phyloP scores from a whole-genome alignment of 2,888 invertebrate genomes.

The Crocallis elinguaria region DNA sequence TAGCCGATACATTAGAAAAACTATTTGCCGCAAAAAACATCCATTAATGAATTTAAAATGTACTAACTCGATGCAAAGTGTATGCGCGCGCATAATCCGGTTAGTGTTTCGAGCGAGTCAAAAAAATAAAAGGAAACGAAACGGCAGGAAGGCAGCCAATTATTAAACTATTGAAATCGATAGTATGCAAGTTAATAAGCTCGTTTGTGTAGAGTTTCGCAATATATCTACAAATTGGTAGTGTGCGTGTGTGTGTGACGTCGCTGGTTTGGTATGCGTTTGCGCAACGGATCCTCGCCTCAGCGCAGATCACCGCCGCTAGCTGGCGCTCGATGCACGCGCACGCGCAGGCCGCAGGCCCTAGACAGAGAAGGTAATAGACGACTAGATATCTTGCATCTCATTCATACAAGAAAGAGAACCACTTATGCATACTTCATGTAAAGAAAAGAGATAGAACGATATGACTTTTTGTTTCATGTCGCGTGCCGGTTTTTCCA shows the following conservation, averaged over 20 bases:
- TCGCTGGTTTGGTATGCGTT: constrained; percentile 38
- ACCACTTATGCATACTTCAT: too few relatives aligned
- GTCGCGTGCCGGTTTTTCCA: too few relatives aligned
- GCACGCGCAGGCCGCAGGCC: neutral
- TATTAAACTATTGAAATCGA: constrained; percentile 9
- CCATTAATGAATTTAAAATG: neutral
- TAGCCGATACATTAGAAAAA: neutral
- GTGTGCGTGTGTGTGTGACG: constrained; percentile 28
- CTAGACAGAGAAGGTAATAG: too few relatives aligned
- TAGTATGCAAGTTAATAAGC: constrained; percentile 6
- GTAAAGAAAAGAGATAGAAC: too few relatives aligned
- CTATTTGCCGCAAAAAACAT: neutral
- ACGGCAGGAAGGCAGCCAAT: constrained; percentile 1
- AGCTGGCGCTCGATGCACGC: neutral
- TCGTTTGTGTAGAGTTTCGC: constrained; percentile 12
- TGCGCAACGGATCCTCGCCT: constrained; percentile 29
- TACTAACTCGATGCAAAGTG: neutral
- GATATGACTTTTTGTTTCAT: too few relatives aligned
- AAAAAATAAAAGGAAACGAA: neutral
- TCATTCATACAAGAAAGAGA: too few relatives aligned
- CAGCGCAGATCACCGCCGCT: neutral
- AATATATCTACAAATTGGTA: constrained; percentile 8
- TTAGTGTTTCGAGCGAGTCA: neutral
- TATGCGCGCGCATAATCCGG: neutral
- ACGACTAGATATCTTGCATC: too few relatives aligned